phyloP scores from a whole-genome alignment of 2,797 vertebrate genomes.

The Platyrinchus mystaceus region DNA sequence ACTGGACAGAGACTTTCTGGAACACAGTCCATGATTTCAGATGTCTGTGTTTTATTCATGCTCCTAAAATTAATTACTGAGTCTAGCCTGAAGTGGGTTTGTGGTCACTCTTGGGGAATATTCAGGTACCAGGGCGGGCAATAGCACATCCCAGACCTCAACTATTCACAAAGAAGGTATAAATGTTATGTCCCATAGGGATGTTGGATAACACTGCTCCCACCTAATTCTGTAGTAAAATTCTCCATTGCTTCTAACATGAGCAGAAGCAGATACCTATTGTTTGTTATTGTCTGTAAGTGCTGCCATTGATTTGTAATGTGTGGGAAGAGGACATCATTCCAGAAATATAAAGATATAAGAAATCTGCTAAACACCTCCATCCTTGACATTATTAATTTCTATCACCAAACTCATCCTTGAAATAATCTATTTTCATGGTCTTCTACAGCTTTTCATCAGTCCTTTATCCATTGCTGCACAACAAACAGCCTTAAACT shows the following conservation, averaged over 20 bases:
- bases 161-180: background rate
- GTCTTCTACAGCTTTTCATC: background rate
- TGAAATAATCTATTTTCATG: constrained; percentile 34
- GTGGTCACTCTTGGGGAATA: background rate
- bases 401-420: constrained; percentile 10
- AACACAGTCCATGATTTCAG: background rate
- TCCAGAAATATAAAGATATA: constrained; percentile 10
- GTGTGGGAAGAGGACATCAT: background rate
- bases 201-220: background rate
- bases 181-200: background rate
- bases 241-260: background rate
- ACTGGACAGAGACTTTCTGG: background rate
- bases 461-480: background rate
- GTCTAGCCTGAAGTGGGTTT: background rate
- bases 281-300: background rate
- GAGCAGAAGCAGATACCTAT: background rate
- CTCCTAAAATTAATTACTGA: background rate
- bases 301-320: background rate
- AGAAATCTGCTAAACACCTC: background rate
- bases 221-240: background rate
- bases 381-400: background rate
- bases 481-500: constrained; percentile 40
- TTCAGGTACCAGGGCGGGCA: background rate
- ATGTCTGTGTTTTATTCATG: background rate
- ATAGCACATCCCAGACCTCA: background rate